Base-by-base conservation (phyloP, 2,113 vertebrate species). In the Puffinus mauretanicus region DNA sequence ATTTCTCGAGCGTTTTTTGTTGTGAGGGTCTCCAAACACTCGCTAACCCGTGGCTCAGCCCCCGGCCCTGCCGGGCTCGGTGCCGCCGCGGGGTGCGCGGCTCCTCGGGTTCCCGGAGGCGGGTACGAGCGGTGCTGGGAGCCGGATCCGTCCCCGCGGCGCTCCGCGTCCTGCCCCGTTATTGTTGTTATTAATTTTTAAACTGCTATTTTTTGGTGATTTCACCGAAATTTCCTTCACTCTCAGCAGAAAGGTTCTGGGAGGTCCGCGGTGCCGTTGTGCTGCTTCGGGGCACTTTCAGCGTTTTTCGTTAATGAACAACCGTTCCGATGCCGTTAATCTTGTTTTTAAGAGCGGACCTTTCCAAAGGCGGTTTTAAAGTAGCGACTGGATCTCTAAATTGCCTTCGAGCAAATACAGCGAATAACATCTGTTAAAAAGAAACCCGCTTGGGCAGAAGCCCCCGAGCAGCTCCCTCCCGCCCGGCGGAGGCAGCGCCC, bases 1-100 rank as follows among this genome's bases (percentile, higher is more conserved):
- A 9, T 57, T 83, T n/a, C 40, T 25, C 5, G 3, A 0, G 27
- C 8, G 34, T 1, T 64, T 77, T 57, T n/a, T 26, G 14, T 16
- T 3, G 3, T 21, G n/a, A 26, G 11, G 17, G 26, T 77, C 46
- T 38, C 34, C 38, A 5, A 11, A 46, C 7, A 0, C 15, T 9
- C 27, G 19, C 11, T 22, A 16, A n/a, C 2, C 16, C 14, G 14
- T 16, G 21, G 62, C 71, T 51, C 79, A 42, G 22, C 17, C 38
- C 25, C 79, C 16, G 38, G 1, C 22, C 57, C 49, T 10, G 26
- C 55, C 34, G 67, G 29, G 32, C 21, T 54, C 82, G 40, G 64
- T 30, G 71, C 36, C 40, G 12, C 76, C 38, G 54, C 18, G 8
- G 46, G n/a, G 44, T 62, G n/a, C 26, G 64, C 16, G 66, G 65